Percentiles rank a stretch among this genome's conserved stretches.
phyloP scores from a whole-genome alignment of 1,140 invertebrate genomes.

The Bombus waltoni region DNA sequence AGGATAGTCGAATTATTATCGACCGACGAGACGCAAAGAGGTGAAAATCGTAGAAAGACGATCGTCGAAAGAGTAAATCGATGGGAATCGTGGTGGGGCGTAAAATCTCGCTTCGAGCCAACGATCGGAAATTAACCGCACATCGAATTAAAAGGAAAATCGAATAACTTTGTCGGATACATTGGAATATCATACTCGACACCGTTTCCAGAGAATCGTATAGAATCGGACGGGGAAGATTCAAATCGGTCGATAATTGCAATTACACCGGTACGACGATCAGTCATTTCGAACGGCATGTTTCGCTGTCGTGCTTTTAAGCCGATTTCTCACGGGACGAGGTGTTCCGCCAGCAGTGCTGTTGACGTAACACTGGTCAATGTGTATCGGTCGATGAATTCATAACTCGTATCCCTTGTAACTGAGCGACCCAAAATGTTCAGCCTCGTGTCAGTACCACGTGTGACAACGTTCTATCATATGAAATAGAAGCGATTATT shows the following conservation, averaged over 20 bases:
- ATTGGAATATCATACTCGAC: background rate
- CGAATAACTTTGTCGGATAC: background rate
- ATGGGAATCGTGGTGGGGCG: too few species aligned
- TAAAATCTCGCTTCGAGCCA: too few species aligned
- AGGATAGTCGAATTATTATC: too few species aligned
- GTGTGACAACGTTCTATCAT: slow-evolving; percentile 45
- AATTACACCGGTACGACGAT: background rate
- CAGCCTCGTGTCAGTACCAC: slow-evolving; percentile 20
- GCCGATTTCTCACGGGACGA: slow-evolving; percentile 43
- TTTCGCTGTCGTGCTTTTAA: slow-evolving; percentile 29
- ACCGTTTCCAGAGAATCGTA: background rate
- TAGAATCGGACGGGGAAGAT: background rate
- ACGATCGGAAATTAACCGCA: too few species aligned
- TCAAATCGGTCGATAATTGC: slow-evolving; percentile 21
- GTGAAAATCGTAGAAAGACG: too few species aligned
- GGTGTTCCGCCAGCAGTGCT: background rate
- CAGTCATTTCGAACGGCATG: background rate
- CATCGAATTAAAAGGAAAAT: too few species aligned
- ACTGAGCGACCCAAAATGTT: slow-evolving; percentile 12
- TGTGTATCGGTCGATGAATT: slow-evolving; percentile 30
- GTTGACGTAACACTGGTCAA: slow-evolving; percentile 40
- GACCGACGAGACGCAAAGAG: too few species aligned
- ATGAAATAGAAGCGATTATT: slow-evolving; percentile 30
- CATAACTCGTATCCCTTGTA: slow-evolving; percentile 27
- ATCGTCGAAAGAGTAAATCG: too few species aligned